Evolutionary conservation across 2,113 vertebrate genomes (phyloP).

Genomic region (Melanerpes aurifrons): DNA sequence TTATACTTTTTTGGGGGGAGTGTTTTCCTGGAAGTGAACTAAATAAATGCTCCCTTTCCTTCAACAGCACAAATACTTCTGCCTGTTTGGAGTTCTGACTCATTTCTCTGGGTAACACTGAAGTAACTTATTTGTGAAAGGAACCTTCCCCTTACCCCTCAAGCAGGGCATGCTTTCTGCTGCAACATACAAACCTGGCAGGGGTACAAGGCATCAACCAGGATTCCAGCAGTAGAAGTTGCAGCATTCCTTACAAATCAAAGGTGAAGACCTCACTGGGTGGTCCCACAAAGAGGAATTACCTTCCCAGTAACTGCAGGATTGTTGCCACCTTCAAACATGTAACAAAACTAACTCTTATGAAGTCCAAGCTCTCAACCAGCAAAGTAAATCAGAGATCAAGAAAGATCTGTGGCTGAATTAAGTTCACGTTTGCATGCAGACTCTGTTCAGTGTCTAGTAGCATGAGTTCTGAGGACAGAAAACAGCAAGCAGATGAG

Average conservation of each 20-base stretch:
- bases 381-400: not conserved
- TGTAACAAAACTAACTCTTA: not conserved
- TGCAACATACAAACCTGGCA: too few relatives aligned
- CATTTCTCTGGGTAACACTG: not conserved
- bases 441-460: not conserved
- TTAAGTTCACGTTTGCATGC: not conserved
- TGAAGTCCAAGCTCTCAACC: not conserved
- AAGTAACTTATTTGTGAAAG: too few relatives aligned
- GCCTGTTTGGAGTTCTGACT: not conserved
- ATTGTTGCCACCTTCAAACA: not conserved
- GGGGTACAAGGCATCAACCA: not conserved
- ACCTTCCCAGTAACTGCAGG: not conserved
- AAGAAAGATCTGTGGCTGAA: not conserved
- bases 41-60: not conserved
- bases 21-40: not conserved
- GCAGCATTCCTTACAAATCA: not conserved
- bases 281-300: not conserved
- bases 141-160: not conserved
- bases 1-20: not conserved
- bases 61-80: not conserved
- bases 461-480: not conserved
- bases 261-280: not conserved
- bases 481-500: not conserved
- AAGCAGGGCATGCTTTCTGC: not conserved
- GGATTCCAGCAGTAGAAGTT: not conserved